Base-by-base conservation (phyloP, 2,888 invertebrate genomes). In the Dasypolia templi region DNA sequence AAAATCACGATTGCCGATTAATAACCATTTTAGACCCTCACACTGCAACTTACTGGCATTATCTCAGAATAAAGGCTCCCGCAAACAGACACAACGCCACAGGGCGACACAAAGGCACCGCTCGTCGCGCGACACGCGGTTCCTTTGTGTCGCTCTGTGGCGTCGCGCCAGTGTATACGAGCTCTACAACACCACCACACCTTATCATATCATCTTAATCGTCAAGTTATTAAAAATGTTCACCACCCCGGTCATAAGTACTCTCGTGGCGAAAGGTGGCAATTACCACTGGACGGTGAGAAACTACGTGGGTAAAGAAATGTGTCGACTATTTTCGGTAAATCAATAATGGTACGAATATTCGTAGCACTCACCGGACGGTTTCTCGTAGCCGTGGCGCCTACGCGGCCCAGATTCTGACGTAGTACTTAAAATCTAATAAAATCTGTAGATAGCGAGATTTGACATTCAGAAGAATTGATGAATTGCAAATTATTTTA, bases 301-400 rank as follows among this genome's bases (percentile, higher is more conserved):
- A 70, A 62, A 61, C 59, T 59, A 70, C 49, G 75, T 64, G n/a
- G 69, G 63, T n/a, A 69, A 63, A 49, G 69, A 62, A 82, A 63
- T 74, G 46, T 65, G 42, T 65, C 32, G 55, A 66, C 46, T 79
- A 75, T 64, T 79, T 75, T 79, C 26, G 83, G 69, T 46, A 19
- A 82, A 82, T 82, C 72, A 53, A 82, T 82, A 79, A 1, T 58
- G 75, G 75, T 82, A 82, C 79, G 82, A 39, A 64, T 53, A 46
- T 51, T 71, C 64, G 70, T 81, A 81, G 81, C 66, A 35, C 72
- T 39, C 58, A 63, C 59, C 56, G 9, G 49, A 32, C 29, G 17
- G 29, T n/a, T 49, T 53, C 14, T 79, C 73, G 79, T 79, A 79
- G 74, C 53, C 64, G 74, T 69, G 56, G 74, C 66, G 22, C 29